phyloP scores from a whole-genome alignment of 1,140 invertebrate genomes.

The Panonychus citri region DNA sequence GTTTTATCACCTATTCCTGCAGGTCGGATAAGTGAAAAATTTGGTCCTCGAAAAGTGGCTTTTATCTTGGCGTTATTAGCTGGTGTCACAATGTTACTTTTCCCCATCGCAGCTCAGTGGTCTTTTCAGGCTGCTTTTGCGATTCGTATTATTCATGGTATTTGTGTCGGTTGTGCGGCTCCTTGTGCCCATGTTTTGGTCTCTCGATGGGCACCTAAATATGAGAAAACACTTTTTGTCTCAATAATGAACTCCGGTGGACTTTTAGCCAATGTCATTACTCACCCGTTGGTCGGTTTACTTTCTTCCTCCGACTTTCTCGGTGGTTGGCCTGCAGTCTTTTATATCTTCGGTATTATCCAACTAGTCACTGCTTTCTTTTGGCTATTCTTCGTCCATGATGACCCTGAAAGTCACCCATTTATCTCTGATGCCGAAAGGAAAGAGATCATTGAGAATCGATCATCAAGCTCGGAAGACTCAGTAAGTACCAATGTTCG shows the following conservation, averaged over 20 bases:
- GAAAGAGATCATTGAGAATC: slow-evolving; percentile 42
- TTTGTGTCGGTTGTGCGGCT: slow-evolving; percentile 19
- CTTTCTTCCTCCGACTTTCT: slow-evolving; percentile 7
- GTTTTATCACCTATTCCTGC: no score
- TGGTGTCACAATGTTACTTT: no score
- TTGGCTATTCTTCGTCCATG: slow-evolving; percentile 63
- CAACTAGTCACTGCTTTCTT: slow-evolving; percentile 53
- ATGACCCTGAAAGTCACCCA: slow-evolving; percentile 60
- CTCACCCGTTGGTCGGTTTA: slow-evolving; percentile 16
- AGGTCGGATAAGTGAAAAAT: no score
- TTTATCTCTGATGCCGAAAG: slow-evolving; percentile 37
- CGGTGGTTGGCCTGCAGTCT: slow-evolving; percentile 10
- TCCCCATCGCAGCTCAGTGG: no score
- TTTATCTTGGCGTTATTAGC: no score
- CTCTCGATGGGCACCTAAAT: slow-evolving; percentile 15
- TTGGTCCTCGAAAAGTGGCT: no score
- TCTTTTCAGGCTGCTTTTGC: no score
- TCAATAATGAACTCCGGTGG: slow-evolving; percentile 14
- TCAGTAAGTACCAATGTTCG: no score
- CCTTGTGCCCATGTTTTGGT: slow-evolving; percentile 23
- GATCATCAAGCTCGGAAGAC: no score
- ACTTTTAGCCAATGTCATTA: slow-evolving; percentile 19
- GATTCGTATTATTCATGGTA: no score
- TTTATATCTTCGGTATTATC: slow-evolving; percentile 21
- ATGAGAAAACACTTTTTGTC: slow-evolving; percentile 7